These are phyloP conservation scores for Catharus bicknelli DNA, from an alignment of 2,113 vertebrate species.

Conservation along the genomic window DNA sequence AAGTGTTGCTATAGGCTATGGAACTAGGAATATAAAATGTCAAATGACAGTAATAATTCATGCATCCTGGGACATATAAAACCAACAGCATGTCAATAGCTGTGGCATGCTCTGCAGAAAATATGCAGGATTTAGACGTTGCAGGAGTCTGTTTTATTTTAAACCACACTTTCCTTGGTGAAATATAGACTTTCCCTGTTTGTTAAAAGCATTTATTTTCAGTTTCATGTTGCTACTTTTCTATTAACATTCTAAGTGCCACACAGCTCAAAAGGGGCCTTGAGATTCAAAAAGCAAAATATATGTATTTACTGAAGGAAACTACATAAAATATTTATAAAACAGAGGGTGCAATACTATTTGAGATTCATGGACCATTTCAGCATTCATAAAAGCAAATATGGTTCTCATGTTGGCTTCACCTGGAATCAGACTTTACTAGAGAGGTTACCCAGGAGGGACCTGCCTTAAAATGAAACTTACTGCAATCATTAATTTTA, in stretches of 20 bases:
- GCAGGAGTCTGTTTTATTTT: slow-evolving; percentile 35
- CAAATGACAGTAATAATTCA: slow-evolving; percentile 72
- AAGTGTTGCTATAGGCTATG: slow-evolving; percentile 67
- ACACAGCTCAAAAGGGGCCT: not conserved
- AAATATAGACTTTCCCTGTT: slow-evolving; percentile 35
- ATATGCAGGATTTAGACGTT: slow-evolving; percentile 57
- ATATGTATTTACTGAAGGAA: slow-evolving; percentile 62
- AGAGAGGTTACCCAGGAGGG: not conserved
- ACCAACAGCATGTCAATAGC: slow-evolving; percentile 68
- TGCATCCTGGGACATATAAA: slow-evolving; percentile 70
- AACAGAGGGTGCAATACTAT: slow-evolving; percentile 36
- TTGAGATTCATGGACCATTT: slow-evolving; percentile 51
- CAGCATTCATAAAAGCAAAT: not conserved
- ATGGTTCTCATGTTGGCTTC: not conserved
- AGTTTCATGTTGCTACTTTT: not conserved
- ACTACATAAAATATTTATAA: slow-evolving; percentile 68
- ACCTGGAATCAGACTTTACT: not conserved
- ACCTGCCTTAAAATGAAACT: slow-evolving; percentile 6
- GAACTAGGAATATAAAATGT: slow-evolving; percentile 67
- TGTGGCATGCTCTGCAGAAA: slow-evolving; percentile 60
- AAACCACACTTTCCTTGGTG: slow-evolving; percentile 24
- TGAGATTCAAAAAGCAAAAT: slow-evolving; percentile 40
- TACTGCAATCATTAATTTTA: not conserved
- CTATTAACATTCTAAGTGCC: slow-evolving; percentile 31
- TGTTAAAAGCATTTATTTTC: slow-evolving; percentile 25